These are phyloP conservation scores for Lycaena phlaeas DNA, from an alignment of 2,888 invertebrate species.

Conservation along the genomic window DNA sequence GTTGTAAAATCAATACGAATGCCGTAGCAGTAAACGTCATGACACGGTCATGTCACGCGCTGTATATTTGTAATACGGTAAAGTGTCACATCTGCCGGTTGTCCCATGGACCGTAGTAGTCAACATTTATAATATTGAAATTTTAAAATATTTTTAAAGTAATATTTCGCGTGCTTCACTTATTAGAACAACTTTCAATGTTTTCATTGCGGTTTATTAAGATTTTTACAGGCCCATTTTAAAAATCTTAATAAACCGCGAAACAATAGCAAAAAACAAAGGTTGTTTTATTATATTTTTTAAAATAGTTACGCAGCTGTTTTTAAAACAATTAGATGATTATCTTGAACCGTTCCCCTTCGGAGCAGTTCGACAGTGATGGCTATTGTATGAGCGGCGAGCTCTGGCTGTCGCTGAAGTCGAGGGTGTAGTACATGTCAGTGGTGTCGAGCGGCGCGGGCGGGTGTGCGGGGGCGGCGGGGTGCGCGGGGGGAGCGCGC, in stretches of 20 bases:
- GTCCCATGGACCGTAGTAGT: too few species aligned
- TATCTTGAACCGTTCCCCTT: constrained; percentile 65
- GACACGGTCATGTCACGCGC: too few species aligned
- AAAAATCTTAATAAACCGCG: background rate
- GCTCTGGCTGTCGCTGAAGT: constrained; percentile 83
- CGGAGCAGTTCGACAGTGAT: constrained; percentile 61
- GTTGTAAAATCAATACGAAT: too few species aligned
- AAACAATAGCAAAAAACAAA: background rate
- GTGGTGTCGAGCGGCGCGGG: constrained; percentile 75
- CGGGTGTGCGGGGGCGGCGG: constrained; percentile 32
- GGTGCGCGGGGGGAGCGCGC: constrained; percentile 42
- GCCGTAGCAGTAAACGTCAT: too few species aligned
- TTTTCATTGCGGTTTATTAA: too few species aligned
- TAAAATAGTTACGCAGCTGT: background rate
- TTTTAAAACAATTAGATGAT: constrained; percentile 36
- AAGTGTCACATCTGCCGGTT: too few species aligned
- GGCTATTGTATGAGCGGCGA: constrained; percentile 82
- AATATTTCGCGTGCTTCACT: too few species aligned
- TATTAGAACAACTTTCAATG: too few species aligned
- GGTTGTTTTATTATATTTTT: constrained; percentile 19
- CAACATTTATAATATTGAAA: too few species aligned
- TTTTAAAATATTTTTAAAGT: too few species aligned
- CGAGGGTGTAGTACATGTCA: constrained; percentile 84
- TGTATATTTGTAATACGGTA: too few species aligned
- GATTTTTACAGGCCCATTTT: too few species aligned